Conservation (phyloP, 2,113 vertebrate genomes). For the Illadopsis cleaveri region DNA sequence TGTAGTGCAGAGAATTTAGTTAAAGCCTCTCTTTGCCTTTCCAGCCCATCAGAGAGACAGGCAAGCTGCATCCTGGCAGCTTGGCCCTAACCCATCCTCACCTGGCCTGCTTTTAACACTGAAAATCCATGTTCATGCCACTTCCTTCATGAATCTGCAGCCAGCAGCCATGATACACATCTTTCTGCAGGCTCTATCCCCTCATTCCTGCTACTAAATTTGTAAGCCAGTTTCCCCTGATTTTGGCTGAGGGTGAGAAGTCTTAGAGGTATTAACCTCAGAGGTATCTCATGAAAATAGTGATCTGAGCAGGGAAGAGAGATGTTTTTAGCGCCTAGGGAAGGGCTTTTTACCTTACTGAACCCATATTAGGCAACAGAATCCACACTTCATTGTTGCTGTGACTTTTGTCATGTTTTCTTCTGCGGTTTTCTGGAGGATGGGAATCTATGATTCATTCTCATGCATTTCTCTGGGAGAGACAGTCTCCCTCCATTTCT, state of each 20-base stretch:
- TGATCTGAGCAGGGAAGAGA: neutral
- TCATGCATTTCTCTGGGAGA: neutral
- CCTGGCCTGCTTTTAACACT: neutral
- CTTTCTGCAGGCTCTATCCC: neutral
- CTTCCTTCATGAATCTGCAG: neutral
- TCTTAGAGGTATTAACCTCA: neutral
- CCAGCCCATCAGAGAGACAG: neutral
- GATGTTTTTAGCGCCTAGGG: neutral
- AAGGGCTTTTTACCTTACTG: neutral
- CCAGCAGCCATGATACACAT: neutral
- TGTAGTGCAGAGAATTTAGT: neutral
- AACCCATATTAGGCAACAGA: neutral
- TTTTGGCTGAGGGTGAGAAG: neutral
- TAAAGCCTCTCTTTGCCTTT: neutral
- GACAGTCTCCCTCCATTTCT: neutral
- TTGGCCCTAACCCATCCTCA: neutral
- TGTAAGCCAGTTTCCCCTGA: neutral
- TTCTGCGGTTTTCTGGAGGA: conserved; percentile 26
- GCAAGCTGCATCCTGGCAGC: neutral
- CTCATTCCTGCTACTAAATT: neutral
- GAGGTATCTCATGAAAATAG: neutral
- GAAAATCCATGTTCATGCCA: neutral
- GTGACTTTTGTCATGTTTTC: conserved; percentile 37
- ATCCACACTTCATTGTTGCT: neutral
- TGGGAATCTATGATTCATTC: conserved; percentile 42